phyloP scores from a whole-genome alignment of 2,888 invertebrate species.

The Meiosimyza decipiens region DNA sequence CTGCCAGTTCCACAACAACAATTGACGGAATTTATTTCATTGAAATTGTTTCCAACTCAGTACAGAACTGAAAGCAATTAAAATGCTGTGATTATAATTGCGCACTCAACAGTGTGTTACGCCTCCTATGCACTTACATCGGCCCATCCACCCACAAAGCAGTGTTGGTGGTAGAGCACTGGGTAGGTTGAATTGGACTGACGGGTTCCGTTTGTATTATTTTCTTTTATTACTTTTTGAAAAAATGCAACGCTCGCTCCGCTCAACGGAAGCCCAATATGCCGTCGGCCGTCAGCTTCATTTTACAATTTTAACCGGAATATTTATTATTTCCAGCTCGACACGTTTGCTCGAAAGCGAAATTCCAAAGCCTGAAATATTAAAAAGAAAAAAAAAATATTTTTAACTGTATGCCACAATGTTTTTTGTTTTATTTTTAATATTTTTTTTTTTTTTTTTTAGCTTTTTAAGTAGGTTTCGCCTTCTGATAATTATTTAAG shows the following conservation, averaged over 20 bases:
- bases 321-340: constrained; percentile 41
- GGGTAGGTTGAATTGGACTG: constrained; percentile 25
- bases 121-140: neutral
- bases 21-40: constrained; percentile 45
- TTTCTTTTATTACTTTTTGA: neutral
- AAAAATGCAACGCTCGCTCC: neutral
- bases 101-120: constrained; percentile 41
- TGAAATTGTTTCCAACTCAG: constrained; percentile 51
- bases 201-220: constrained; percentile 21
- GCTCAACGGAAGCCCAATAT: constrained; percentile 38
- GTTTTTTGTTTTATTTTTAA: constrained; percentile 5
- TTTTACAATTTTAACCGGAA: constrained; percentile 42
- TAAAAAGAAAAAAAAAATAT: neutral
- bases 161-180: constrained; percentile 19
- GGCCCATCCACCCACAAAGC: constrained; percentile 39
- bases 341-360: constrained; percentile 27
- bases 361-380: neutral
- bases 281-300: constrained; percentile 41
- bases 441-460: no score
- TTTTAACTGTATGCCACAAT: constrained; percentile 24
- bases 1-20: constrained; percentile 36
- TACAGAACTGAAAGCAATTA: constrained; percentile 57
- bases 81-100: constrained; percentile 58
- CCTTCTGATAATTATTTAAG: constrained; percentile 27
- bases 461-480: constrained; percentile 17